These are phyloP conservation scores for Distichodus sexfasciatus DNA, from an alignment of 2,797 vertebrate genomes.

Conservation along the genomic window DNA sequence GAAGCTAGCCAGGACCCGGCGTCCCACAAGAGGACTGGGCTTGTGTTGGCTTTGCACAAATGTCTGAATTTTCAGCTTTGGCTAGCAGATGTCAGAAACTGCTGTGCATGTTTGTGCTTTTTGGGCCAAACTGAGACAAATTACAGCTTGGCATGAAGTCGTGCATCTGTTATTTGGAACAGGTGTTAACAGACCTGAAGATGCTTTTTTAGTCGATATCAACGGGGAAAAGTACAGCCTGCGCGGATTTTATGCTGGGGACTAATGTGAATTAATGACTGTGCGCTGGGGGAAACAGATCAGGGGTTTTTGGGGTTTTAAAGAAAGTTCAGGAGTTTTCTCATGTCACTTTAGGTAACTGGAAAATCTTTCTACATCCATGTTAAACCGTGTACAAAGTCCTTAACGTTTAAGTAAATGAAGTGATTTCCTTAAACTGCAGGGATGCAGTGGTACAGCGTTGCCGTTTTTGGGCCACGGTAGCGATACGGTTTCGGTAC, in stretches of 20 bases:
- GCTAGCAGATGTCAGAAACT: conserved; percentile 46
- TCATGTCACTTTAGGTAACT: too few relatives aligned
- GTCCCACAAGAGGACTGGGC: conserved; percentile 1
- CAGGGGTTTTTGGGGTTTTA: too few relatives aligned
- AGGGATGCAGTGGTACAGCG: too few relatives aligned
- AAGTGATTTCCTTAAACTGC: too few relatives aligned
- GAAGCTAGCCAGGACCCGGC: background rate
- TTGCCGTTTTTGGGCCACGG: too few relatives aligned
- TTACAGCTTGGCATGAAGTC: conserved; percentile 49
- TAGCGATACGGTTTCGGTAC: too few relatives aligned
- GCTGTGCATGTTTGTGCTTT: conserved; percentile 42
- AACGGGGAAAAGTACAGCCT: conserved; percentile 34
- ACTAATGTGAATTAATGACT: conserved; percentile 54
- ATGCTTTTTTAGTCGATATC: conserved; percentile 48
- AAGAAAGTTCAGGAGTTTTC: too few relatives aligned
- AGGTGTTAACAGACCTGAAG: conserved; percentile 54
- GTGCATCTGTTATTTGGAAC: conserved; percentile 56
- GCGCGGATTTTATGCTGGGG: conserved; percentile 30
- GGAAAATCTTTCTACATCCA: too few relatives aligned
- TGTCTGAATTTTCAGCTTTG: conserved; percentile 34
- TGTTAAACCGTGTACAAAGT: too few relatives aligned
- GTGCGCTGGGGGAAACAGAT: conserved; percentile 7
- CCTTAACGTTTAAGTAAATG: too few relatives aligned
- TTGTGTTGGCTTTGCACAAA: conserved; percentile 40
- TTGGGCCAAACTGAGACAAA: conserved; percentile 50